A percentile compares a stretch with the other conserved stretches of the same genome.
These are phyloP conservation scores for Hyppa rectilinea DNA, from an alignment of 2,888 invertebrate genomes.

Conservation along the genomic window DNA sequence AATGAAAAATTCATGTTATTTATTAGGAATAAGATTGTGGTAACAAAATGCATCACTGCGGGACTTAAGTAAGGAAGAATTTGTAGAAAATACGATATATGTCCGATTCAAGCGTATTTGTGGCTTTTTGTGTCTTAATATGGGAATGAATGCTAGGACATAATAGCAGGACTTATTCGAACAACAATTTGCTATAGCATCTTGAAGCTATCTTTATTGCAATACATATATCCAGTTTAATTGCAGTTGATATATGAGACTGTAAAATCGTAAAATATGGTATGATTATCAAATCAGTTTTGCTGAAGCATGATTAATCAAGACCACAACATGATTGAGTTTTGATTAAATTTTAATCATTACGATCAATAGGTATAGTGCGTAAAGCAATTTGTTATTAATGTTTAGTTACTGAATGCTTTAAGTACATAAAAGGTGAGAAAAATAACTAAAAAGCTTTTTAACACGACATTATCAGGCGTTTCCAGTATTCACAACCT, in stretches of 20 bases:
- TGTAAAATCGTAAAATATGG: not conserved
- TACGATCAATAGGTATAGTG: not conserved
- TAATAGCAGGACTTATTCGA: not conserved
- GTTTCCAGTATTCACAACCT: not conserved
- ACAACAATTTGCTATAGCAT: not conserved
- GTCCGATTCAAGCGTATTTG: conserved; percentile 6
- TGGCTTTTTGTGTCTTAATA: not conserved
- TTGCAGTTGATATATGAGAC: not conserved
- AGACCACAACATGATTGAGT: not conserved
- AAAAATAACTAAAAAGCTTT: not conserved
- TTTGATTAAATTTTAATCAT: not conserved
- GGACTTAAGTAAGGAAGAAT: conserved; percentile 51
- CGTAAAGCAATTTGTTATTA: not conserved
- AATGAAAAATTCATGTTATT: conserved; percentile 80
- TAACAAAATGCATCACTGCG: conserved; percentile 64
- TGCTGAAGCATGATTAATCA: not conserved
- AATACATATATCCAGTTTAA: conserved; percentile 1
- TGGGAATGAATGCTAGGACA: not conserved
- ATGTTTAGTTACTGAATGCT: not conserved
- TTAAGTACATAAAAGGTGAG: not conserved
- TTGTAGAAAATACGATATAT: conserved; percentile 27
- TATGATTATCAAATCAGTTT: not conserved
- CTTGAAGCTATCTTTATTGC: not conserved
- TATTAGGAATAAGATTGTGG: conserved; percentile 66
- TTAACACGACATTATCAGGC: conserved; percentile 5